phyloP scores from a whole-genome alignment of 2,797 vertebrate species.

The Pseudochaenichthys georgianus region DNA sequence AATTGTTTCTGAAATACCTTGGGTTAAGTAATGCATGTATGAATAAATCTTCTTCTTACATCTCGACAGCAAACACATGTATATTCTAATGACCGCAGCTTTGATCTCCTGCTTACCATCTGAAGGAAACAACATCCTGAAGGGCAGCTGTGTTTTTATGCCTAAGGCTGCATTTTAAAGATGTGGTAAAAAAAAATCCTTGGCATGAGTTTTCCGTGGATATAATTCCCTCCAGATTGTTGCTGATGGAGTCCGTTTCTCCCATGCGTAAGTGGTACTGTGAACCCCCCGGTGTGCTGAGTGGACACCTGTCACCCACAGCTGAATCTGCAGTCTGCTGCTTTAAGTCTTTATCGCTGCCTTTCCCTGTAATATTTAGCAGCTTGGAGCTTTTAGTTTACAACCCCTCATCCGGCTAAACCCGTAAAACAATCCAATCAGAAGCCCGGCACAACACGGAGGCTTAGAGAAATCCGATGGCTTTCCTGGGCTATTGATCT shows the following conservation, averaged over 20 bases:
- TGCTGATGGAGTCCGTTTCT: constrained; percentile 47
- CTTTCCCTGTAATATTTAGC: constrained; percentile 69
- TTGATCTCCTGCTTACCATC: constrained; percentile 25
- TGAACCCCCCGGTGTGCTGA: constrained; percentile 56
- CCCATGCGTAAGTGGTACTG: constrained; percentile 11
- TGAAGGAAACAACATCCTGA: constrained; percentile 12
- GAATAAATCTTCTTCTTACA: neutral
- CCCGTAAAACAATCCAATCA: constrained; percentile 77
- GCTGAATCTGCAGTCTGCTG: constrained; percentile 67
- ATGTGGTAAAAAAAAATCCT: constrained; percentile 11
- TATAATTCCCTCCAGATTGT: constrained; percentile 30
- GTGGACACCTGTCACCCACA: constrained; percentile 61
- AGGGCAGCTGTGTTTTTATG: neutral
- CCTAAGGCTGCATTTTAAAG: constrained; percentile 11
- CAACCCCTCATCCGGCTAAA: constrained; percentile 64
- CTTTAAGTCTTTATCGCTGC: constrained; percentile 61
- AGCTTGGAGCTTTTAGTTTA: constrained; percentile 73
- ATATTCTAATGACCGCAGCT: neutral
- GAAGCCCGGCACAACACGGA: constrained; percentile 50
- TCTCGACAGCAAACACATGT: constrained; percentile 2
- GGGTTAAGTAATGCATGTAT: too few relatives aligned
- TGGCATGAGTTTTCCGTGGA: constrained; percentile 28
- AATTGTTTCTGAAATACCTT: too few relatives aligned
- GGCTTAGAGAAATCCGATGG: constrained; percentile 72
- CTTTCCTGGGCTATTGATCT: constrained; percentile 76